phyloP scores from a whole-genome alignment of 2,113 vertebrate species.

The Trogon surrucura region DNA sequence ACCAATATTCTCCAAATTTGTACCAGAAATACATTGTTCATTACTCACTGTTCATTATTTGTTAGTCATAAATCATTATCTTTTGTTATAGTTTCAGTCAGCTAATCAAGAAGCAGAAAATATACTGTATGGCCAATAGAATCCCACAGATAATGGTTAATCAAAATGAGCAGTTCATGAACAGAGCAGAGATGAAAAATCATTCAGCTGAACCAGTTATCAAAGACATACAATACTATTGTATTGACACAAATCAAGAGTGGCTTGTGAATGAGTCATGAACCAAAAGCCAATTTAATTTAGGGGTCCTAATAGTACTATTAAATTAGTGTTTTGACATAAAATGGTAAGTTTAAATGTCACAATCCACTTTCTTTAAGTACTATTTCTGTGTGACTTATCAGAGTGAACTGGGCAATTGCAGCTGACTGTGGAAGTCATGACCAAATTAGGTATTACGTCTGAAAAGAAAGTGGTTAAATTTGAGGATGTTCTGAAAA shows the following conservation, averaged over 20 bases:
- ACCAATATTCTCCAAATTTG: background rate
- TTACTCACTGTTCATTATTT: constrained; percentile 8
- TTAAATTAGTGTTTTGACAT: background rate
- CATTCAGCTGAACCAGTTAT: background rate
- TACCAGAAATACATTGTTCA: background rate
- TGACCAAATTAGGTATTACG: background rate
- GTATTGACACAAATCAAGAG: constrained; percentile 4
- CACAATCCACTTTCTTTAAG: background rate
- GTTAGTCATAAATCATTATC: constrained; percentile 31
- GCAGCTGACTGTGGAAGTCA: background rate
- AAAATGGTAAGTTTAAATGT: background rate
- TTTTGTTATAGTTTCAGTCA: constrained; percentile 27
- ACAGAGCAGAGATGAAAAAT: background rate
- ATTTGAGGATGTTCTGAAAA: background rate
- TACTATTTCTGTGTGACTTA: background rate
- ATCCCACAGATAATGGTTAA: constrained; percentile 6
- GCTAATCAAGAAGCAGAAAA: constrained; percentile 36
- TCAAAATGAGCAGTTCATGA: background rate
- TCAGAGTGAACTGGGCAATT: background rate
- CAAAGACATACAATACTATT: background rate
- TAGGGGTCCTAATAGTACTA: background rate
- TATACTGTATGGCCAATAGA: background rate
- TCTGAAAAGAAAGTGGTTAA: background rate
- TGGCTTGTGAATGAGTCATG: background rate
- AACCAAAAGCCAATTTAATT: background rate